Base-by-base conservation (phyloP, 2,113 vertebrate genomes). In the Trematomus loennbergii region DNA sequence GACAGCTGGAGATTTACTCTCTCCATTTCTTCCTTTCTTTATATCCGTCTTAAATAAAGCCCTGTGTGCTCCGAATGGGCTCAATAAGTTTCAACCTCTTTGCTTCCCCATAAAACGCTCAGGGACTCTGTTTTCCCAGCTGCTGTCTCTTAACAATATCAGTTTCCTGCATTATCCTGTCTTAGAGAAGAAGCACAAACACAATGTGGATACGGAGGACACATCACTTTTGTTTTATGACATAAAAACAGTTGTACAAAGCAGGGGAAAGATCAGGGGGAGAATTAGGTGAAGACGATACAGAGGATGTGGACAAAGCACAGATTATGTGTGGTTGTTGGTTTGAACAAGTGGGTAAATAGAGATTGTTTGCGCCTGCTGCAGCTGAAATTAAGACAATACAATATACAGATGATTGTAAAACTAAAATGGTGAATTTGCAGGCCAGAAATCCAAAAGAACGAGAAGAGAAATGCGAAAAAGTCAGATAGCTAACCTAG, bases 1-100 rank as follows among this genome's bases (percentile, higher is more conserved):
- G 82, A 72, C 58, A 62, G 53, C 12, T 3, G 13, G 20, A 68
- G 45, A 75, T 82, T 84, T 67, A 84, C 52, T 65, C 43, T 50
- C 62, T 63, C 53, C 13, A 45, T 78, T 40, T 75, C 36, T 78
- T 70, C 36, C 20, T 64, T 59, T 65, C 22, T 53, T n/a, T 29
- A 20, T 29, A 15, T 82, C 72, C 45, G 33, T 66, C 61, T 74
- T 46, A 74, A 58, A 82, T 74, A 25, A 62, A 85, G 46, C 20
- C 45, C 52, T 73, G 25, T 60, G 17, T 2, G 20, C 29, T 58
- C 18, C 33, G 29, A 53, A 66, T 40, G 36, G 6, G 53, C 74
- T 72, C 57, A 66, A 55, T 74, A 10, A 62, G 46, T 72, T 81
- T 81, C n/a, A 76, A 29, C 46, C 64, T 65, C 16, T 52, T 50